phyloP scores from a whole-genome alignment of 2,888 invertebrate species.

The Formica aserva region DNA sequence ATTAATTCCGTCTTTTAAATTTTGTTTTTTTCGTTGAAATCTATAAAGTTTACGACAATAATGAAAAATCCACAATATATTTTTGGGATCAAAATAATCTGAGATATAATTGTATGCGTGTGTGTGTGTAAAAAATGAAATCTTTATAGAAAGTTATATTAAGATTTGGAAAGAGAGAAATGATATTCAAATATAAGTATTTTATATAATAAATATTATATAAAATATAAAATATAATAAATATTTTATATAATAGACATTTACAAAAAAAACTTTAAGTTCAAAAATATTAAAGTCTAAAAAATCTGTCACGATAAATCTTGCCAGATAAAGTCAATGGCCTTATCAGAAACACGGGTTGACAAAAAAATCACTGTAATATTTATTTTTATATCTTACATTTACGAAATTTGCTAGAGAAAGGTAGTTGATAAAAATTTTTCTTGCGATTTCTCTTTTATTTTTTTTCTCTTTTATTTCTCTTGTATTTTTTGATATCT shows the following conservation, averaged over 20 bases:
- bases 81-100: background rate
- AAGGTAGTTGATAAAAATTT: background rate
- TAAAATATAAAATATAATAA: background rate
- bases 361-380: background rate
- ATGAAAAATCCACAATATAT: background rate
- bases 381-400: background rate
- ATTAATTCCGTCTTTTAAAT: background rate
- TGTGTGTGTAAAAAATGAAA: background rate
- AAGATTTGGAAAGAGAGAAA: conserved; percentile 1
- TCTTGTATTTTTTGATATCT: background rate
- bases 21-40: background rate
- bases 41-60: background rate
- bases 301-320: background rate
- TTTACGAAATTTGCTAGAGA: background rate
- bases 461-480: too few species aligned
- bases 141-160: background rate
- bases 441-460: conserved; percentile 21
- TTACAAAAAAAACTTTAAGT: background rate
- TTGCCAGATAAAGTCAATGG: background rate
- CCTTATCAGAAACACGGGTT: background rate
- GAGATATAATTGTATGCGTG: background rate
- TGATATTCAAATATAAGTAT: conserved; percentile 10
- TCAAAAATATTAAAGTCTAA: background rate
- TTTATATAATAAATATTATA: background rate
- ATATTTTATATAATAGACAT: conserved; percentile 5